Evolutionary conservation across 2,797 vertebrate genomes (phyloP), one percentile per base, ranked within the genome.

Genomic region (Myripristis jacobus): DNA sequence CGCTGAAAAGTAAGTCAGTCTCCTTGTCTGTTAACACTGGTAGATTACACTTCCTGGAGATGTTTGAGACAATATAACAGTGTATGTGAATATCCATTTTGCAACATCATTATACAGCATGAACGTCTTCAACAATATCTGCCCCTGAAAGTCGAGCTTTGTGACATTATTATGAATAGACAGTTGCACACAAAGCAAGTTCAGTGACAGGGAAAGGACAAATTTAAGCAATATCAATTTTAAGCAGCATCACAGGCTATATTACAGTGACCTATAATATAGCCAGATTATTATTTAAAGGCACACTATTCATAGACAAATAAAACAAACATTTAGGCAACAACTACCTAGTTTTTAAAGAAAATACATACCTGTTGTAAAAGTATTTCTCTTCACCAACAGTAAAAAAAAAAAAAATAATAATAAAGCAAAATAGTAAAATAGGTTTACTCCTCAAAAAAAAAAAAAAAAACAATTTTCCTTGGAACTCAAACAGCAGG

Each of bases 321-420:
- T 34, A 44, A 5, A 59, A 13, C 6, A 44, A 55, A 24, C n/a
- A 31, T 38, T 50, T 24, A 63, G 65, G 1, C 2, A 74, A 62
- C 48, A 61, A 12, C 2, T 62, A 34, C 2, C 18, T 25, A 54
- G 13, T 38, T 50, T 48, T 53, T 53, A 38, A 60, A 57, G 41
- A 64, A 34, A 66, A 81, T 82, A 91, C 93, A 70, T 93, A 95
- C 94, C 94, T 92, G 76, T 68, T 81, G 73, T 66, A 41, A 80
- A 79, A 70, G 47, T 67, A 52, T 79, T 79, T 80, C 70, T 83
- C 74, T 86, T 76, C 62, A 69, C 63, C 29, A 67, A 72, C 54
- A 75, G 65, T 43, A 56, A 73, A 51, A 77, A 70, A 78, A 53
- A 67, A 66, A 80, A n/a, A n/a, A n/a, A n/a, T n/a, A n/a, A n/a